Evolutionary conservation across 2,797 vertebrate species (phyloP).

Genomic region (Semaprochilodus insignis): DNA sequence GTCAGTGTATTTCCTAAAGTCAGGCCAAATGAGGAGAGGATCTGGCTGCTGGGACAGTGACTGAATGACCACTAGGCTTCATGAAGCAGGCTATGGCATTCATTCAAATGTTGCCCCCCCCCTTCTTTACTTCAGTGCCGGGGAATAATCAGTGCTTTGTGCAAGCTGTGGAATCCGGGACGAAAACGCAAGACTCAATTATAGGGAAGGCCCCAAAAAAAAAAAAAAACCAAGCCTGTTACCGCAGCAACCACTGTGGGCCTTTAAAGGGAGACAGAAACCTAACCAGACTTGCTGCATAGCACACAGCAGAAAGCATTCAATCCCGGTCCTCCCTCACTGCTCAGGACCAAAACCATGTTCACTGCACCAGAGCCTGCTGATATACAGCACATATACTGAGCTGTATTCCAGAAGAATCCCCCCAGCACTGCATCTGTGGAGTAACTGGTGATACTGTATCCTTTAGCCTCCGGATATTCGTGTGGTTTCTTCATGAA

Average conservation of each 20-base stretch:
- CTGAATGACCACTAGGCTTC: constrained; percentile 70
- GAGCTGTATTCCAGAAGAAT: constrained; percentile 24
- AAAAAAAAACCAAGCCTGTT: constrained; percentile 63
- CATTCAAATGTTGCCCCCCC: constrained; percentile 59
- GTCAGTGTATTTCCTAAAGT: constrained; percentile 37
- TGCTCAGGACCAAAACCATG: constrained; percentile 46
- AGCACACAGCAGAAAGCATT: constrained; percentile 47
- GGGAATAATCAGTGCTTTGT: constrained; percentile 85
- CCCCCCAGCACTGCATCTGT: background rate
- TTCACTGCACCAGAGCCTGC: constrained; percentile 38
- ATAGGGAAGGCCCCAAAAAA: constrained; percentile 75
- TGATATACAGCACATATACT: constrained; percentile 42
- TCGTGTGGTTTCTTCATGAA: constrained; percentile 15
- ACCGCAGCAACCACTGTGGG: constrained; percentile 74
- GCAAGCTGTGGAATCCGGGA: constrained; percentile 73
- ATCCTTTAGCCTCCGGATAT: constrained; percentile 10
- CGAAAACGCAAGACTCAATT: constrained; percentile 72
- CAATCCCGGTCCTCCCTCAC: constrained; percentile 18
- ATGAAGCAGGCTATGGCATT: constrained; percentile 78
- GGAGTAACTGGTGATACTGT: background rate
- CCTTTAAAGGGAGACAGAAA: constrained; percentile 65
- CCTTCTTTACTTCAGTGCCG: constrained; percentile 58
- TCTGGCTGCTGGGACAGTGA: constrained; percentile 57
- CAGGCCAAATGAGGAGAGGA: constrained; percentile 49
- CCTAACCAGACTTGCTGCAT: constrained; percentile 50